Evolutionary conservation across 2,113 vertebrate species (phyloP).

Genomic region (Etheostoma cragini): DNA sequence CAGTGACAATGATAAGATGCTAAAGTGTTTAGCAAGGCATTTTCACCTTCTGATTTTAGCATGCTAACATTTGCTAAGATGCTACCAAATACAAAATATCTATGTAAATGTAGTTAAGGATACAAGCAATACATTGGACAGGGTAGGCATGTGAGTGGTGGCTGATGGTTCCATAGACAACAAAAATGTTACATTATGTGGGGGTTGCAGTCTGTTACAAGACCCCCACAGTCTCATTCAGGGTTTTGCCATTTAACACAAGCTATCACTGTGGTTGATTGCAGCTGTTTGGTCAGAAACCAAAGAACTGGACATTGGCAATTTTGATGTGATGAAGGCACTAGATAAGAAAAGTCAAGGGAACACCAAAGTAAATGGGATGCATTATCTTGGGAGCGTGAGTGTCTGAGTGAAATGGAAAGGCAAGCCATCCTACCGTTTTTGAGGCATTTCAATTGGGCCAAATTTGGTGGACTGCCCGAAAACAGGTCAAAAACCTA

Average conservation of each 20-base stretch:
- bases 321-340: background rate
- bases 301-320: background rate
- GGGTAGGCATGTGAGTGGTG: too few relatives aligned
- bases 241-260: background rate
- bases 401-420: background rate
- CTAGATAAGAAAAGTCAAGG: background rate
- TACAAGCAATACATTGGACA: too few relatives aligned
- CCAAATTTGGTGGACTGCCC: background rate
- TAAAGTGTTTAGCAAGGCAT: too few relatives aligned
- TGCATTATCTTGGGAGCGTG: background rate
- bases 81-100: too few relatives aligned
- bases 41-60: too few relatives aligned
- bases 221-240: too few relatives aligned
- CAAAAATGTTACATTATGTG: too few relatives aligned
- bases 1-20: too few relatives aligned
- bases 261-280: background rate
- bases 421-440: background rate
- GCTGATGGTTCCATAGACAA: too few relatives aligned
- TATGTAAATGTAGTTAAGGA: too few relatives aligned
- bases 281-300: background rate
- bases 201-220: too few relatives aligned
- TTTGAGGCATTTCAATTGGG: background rate
- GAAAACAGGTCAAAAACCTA: background rate
- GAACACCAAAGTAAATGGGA: background rate
- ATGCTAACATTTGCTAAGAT: too few relatives aligned